A percentile compares a stretch with the other conserved stretches of the same genome.
These are phyloP conservation scores for Agrilus cyanescens DNA, from an alignment of 2,888 invertebrate genomes.

Conservation along the genomic window DNA sequence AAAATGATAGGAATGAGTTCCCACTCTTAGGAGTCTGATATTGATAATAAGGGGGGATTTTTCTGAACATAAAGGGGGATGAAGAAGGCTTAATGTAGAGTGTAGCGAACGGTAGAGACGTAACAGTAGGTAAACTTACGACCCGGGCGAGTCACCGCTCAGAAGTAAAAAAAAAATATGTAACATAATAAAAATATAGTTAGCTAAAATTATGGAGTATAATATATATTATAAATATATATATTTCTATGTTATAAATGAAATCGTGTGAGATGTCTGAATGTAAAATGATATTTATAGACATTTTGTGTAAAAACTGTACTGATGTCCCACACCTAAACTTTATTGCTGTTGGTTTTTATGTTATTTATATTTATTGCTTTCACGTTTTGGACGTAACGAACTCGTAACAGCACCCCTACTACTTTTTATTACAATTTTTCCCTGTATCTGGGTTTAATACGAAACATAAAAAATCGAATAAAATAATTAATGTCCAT, in stretches of 20 bases:
- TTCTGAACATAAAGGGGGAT: constrained; percentile 9
- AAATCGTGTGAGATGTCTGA: constrained; percentile 29
- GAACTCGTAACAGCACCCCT: constrained; percentile 9
- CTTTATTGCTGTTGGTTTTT: too few relatives aligned
- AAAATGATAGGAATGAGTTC: neutral
- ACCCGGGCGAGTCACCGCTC: constrained; percentile 37
- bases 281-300: constrained; percentile 16
- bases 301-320: too few relatives aligned
- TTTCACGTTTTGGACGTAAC: constrained; percentile 11
- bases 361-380: too few relatives aligned
- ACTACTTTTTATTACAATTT: too few relatives aligned
- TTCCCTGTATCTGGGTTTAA: too few relatives aligned
- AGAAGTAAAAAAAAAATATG: constrained; percentile 31
- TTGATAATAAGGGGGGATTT: too few relatives aligned
- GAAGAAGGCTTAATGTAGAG: constrained; percentile 10
- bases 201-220: constrained; percentile 20
- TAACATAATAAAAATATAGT: constrained; percentile 23
- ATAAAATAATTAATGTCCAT: too few relatives aligned
- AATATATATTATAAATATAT: too few relatives aligned
- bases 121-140: constrained; percentile 31
- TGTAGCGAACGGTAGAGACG: constrained; percentile 15
- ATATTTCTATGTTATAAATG: constrained; percentile 5
- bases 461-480: too few relatives aligned
- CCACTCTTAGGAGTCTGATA: too few relatives aligned
- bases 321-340: too few relatives aligned